Percentiles rank a stretch among this genome's conserved stretches.
Evolutionary conservation across 2,113 vertebrate genomes (phyloP).

Genomic region (Corythornis madagascariensis): DNA sequence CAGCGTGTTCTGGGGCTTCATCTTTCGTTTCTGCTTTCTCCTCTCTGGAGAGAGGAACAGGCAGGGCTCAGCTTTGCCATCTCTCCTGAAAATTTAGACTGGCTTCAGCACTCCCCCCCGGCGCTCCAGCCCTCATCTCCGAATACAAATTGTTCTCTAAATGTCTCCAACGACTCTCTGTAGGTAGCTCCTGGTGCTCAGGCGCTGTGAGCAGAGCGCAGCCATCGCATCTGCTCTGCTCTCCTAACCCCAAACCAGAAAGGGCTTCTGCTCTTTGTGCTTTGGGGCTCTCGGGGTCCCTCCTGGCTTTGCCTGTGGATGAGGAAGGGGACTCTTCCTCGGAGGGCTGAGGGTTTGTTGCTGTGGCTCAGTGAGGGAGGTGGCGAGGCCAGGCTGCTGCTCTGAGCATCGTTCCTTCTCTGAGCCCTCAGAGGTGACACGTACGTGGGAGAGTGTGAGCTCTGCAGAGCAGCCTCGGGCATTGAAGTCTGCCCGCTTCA

Average conservation of each 20-base stretch:
- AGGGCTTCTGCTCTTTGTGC: accelerated
- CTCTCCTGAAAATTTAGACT: neutral
- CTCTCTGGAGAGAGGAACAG: accelerated
- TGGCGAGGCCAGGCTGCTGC: neutral
- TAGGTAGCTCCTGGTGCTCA: neutral
- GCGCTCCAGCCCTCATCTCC: neutral
- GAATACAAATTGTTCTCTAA: neutral
- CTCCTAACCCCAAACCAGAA: neutral
- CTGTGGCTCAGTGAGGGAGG: neutral
- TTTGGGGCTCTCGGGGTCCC: accelerated
- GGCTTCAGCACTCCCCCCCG: neutral
- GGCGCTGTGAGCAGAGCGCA: accelerated
- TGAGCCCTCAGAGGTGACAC: accelerated
- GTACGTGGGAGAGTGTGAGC: accelerated
- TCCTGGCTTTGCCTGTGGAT: neutral
- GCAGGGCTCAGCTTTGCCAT: neutral
- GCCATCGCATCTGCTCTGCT: neutral
- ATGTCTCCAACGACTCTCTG: neutral
- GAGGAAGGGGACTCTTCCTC: neutral
- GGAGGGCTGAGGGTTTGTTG: neutral
- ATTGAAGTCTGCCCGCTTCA: neutral
- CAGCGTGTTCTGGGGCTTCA: accelerated
- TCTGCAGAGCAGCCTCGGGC: constrained; percentile 21
- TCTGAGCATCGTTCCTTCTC: accelerated
- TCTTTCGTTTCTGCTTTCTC: neutral